Evolutionary conservation across 1,140 invertebrate species (phyloP).

Genomic region (Sycobia sp.): DNA sequence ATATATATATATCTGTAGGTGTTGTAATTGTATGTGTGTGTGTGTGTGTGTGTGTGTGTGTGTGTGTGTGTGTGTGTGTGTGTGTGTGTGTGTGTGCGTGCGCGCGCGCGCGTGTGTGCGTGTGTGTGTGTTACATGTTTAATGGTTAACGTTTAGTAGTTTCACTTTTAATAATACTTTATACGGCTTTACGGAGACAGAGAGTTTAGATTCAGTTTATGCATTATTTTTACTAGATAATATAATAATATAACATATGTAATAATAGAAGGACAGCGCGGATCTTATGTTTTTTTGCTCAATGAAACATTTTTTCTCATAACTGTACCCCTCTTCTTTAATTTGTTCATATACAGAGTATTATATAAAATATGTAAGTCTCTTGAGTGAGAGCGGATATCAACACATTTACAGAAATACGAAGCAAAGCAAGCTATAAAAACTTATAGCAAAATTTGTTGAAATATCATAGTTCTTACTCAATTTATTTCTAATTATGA

Average conservation of each 20-base stretch:
- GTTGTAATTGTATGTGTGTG: too few species aligned
- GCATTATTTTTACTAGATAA: conserved; percentile 27
- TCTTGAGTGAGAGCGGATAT: neutral
- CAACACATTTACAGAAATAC: neutral
- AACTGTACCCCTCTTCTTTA: too few species aligned
- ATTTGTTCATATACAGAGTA: too few species aligned
- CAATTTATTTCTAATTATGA: too few species aligned
- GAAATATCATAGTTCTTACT: too few species aligned
- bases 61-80: too few species aligned
- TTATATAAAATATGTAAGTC: neutral
- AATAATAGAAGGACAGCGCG: conserved; percentile 28
- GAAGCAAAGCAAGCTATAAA: neutral
- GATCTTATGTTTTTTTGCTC: conserved; percentile 16
- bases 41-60: too few species aligned
- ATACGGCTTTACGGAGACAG: conserved; percentile 26
- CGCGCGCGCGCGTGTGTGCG: too few species aligned
- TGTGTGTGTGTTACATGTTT: too few species aligned
- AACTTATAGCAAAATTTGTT: neutral
- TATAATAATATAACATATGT: conserved; percentile 25
- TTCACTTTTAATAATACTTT: conserved; percentile 38
- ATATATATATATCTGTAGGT: too few species aligned
- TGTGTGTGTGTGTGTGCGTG: too few species aligned
- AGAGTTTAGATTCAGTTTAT: conserved; percentile 32
- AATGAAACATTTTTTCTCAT: conserved; percentile 1
- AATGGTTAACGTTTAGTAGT: conserved; percentile 56